phyloP scores from a whole-genome alignment of 2,888 invertebrate species.

The Melolontha melolontha region DNA sequence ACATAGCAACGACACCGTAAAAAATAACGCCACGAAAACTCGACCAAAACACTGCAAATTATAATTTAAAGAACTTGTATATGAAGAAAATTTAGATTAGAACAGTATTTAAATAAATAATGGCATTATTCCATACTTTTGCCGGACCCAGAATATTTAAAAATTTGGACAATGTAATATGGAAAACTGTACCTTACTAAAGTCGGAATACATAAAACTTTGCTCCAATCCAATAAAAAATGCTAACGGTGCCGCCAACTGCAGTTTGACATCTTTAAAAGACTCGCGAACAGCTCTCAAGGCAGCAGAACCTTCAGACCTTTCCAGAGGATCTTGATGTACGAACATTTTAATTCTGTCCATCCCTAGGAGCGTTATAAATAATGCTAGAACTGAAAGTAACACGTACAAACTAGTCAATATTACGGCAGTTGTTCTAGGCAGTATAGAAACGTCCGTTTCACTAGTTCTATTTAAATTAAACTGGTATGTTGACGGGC shows the following conservation, averaged over 20 bases:
- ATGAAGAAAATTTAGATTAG: no score
- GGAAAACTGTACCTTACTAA: conserved; percentile 74
- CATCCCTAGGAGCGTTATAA: conserved; percentile 65
- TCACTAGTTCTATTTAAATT: conserved; percentile 43
- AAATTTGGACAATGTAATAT: no score
- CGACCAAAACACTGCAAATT: no score
- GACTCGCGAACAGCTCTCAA: conserved; percentile 67
- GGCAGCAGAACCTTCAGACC: conserved; percentile 65
- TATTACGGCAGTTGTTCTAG: conserved; percentile 61
- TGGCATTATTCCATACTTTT: no score
- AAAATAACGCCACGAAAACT: no score
- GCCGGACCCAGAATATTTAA: no score
- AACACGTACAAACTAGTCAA: conserved; percentile 64
- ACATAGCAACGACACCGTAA: no score
- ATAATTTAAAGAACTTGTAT: no score
- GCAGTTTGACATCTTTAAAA: conserved; percentile 73
- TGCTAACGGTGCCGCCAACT: conserved; percentile 81
- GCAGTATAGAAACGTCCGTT: conserved; percentile 56
- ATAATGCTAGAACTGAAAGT: conserved; percentile 64
- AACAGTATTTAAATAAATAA: no score
- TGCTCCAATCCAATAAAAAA: conserved; percentile 87
- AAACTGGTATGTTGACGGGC: conserved; percentile 61
- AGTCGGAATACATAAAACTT: conserved; percentile 86
- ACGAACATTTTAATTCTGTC: conserved; percentile 71
- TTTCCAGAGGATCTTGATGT: conserved; percentile 67